These are phyloP conservation scores for Monopterus albus DNA, from an alignment of 2,113 vertebrate species.

Conservation along the genomic window DNA sequence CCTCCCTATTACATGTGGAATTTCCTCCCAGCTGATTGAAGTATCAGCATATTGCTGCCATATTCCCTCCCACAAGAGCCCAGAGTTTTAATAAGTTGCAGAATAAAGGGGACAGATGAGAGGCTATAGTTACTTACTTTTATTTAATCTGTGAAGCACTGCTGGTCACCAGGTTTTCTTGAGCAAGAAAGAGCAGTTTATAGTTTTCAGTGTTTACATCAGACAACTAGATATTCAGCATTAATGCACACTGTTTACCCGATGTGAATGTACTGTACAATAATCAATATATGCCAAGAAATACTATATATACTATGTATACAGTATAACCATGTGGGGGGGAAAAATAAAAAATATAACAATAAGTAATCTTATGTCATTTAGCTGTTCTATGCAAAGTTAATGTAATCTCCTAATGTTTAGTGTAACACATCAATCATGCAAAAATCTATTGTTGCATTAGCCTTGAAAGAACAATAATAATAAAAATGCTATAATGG, in stretches of 20 bases:
- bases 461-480: conserved; percentile 89
- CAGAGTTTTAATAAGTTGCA: conserved; percentile 76
- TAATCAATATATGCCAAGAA: conserved; percentile 74
- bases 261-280: conserved; percentile 25
- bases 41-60: conserved; percentile 82
- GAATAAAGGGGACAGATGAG: conserved; percentile 62
- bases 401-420: conserved; percentile 88
- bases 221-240: conserved; percentile 6
- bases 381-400: conserved; percentile 86
- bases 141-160: conserved; percentile 70
- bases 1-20: conserved; percentile 78
- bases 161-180: conserved; percentile 58
- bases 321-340: conserved; percentile 76
- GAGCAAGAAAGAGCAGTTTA: conserved; percentile 42
- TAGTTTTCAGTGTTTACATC: conserved; percentile 29
- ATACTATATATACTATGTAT: conserved; percentile 71
- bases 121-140: conserved; percentile 62
- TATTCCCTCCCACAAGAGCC: conserved; percentile 69
- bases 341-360: no score
- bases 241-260: conserved; percentile 38
- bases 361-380: conserved; percentile 85
- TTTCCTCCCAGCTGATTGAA: conserved; percentile 81
- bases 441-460: conserved; percentile 89
- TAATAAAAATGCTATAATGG: conserved; percentile 88
- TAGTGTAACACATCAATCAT: conserved; percentile 86